Conservation (phyloP, 2,888 invertebrate species). For the Kuschelorhynchus macadamiae region DNA sequence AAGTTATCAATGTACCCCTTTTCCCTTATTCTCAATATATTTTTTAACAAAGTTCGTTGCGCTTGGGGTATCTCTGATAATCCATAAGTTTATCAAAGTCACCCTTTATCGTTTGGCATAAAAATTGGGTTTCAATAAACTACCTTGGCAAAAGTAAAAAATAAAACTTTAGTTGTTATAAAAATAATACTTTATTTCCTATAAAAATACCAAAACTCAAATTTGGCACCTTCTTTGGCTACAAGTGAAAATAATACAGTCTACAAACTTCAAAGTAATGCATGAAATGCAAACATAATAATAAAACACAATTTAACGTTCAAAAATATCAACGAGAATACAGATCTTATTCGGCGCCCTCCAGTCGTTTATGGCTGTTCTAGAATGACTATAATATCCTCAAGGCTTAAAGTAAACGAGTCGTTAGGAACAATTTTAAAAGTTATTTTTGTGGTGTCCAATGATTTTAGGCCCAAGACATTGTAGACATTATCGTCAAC, state of each 20-base stretch:
- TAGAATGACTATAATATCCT: too few species aligned
- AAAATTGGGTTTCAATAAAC: neutral
- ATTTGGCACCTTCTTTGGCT: neutral
- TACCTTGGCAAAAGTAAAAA: neutral
- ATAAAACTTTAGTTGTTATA: neutral
- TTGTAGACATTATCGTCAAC: too few species aligned
- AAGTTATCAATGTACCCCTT: slow-evolving; percentile 3
- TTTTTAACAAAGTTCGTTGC: neutral
- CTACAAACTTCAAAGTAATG: neutral
- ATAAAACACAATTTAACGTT: too few species aligned
- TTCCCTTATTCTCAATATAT: neutral
- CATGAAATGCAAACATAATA: too few species aligned
- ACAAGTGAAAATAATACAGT: slow-evolving; percentile 3
- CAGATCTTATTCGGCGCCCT: too few species aligned
- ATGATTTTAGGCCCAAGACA: too few species aligned
- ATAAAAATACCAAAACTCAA: slow-evolving; percentile 3
- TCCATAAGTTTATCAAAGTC: slow-evolving; percentile 7
- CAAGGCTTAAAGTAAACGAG: too few species aligned
- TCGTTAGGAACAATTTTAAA: too few species aligned
- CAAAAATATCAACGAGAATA: too few species aligned
- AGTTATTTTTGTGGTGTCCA: too few species aligned
- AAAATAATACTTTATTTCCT: neutral
- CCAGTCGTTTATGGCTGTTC: too few species aligned
- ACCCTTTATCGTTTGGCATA: neutral
- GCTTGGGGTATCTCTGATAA: neutral